Percentiles rank a stretch among this genome's conserved stretches.
Conservation (phyloP, 2,113 vertebrate species). For the Halichoeres trimaculatus region DNA sequence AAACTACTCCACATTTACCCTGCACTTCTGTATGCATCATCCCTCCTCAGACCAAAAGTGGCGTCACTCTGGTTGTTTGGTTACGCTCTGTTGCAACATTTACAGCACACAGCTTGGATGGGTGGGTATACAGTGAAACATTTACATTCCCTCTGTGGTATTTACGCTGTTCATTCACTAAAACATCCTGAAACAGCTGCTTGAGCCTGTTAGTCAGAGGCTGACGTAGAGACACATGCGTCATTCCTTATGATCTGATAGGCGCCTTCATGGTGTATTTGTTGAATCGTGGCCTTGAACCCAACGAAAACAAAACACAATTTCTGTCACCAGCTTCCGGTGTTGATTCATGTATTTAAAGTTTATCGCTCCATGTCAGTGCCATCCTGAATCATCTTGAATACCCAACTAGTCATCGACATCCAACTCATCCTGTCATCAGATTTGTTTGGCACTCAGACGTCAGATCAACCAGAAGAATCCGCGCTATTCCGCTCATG, state of each 20-base stretch:
- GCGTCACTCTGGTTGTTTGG: conserved; percentile 20
- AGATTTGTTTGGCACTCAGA: conserved; percentile 7
- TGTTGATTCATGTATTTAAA: not conserved
- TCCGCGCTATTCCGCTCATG: not conserved
- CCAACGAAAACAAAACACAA: not conserved
- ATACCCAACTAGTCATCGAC: conserved; percentile 14
- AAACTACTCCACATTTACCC: conserved; percentile 10
- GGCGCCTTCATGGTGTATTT: conserved; percentile 7
- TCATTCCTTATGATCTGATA: conserved; percentile 32
- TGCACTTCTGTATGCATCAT: conserved; percentile 8
- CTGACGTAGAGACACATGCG: conserved; percentile 22
- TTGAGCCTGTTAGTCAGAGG: conserved; percentile 50
- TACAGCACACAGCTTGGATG: conserved; percentile 3
- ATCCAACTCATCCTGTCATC: conserved; percentile 11
- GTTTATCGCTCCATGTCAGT: not conserved
- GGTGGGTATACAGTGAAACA: not conserved
- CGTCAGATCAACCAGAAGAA: not conserved
- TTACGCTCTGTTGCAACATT: conserved; percentile 23
- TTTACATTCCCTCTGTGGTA: conserved; percentile 3
- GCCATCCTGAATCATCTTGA: conserved; percentile 13
- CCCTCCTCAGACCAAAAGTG: conserved; percentile 11
- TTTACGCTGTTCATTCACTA: conserved; percentile 34
- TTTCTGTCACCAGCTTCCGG: not conserved
- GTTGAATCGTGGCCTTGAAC: not conserved
- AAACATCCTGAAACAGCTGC: conserved; percentile 26